Evolutionary conservation across 2,888 invertebrate genomes (phyloP).

Genomic region (Electrophaes corylata): DNA sequence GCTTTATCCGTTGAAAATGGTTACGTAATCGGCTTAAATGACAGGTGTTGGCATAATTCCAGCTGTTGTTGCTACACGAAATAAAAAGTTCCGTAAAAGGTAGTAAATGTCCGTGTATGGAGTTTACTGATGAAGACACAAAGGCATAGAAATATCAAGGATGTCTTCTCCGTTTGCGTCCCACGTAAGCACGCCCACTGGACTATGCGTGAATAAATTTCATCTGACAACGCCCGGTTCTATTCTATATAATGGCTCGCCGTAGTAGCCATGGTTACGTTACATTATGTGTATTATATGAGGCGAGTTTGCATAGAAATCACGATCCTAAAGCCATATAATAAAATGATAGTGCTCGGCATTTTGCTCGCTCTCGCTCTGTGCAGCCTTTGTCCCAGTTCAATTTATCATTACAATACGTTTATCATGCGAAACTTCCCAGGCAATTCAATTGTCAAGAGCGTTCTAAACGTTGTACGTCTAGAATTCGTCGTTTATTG

Average conservation of each 20-base stretch:
- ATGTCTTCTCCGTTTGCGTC: constrained; percentile 52
- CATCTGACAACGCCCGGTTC: constrained; percentile 59
- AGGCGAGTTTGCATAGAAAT: constrained; percentile 22
- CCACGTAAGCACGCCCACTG: constrained; percentile 67
- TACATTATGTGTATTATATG: too few relatives aligned
- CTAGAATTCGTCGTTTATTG: constrained; percentile 37
- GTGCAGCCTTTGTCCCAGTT: constrained; percentile 31
- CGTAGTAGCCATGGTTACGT: not conserved
- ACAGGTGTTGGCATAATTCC: constrained; percentile 49
- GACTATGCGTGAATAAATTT: constrained; percentile 70
- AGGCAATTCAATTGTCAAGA: constrained; percentile 51
- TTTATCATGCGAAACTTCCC: constrained; percentile 50
- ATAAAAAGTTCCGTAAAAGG: constrained; percentile 56
- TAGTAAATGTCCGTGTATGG: constrained; percentile 59
- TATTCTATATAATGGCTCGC: constrained; percentile 22
- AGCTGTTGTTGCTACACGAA: constrained; percentile 45
- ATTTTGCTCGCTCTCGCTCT: constrained; percentile 15
- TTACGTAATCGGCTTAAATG: constrained; percentile 40
- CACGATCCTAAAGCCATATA: constrained; percentile 9
- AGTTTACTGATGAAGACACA: constrained; percentile 58
- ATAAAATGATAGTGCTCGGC: constrained; percentile 9
- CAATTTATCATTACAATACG: constrained; percentile 42
- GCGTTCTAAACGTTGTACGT: constrained; percentile 41
- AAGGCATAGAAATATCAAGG: constrained; percentile 56
- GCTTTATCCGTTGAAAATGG: constrained; percentile 19